phyloP scores from a whole-genome alignment of 2,113 vertebrate species.

The Sphyrna mokarran region DNA sequence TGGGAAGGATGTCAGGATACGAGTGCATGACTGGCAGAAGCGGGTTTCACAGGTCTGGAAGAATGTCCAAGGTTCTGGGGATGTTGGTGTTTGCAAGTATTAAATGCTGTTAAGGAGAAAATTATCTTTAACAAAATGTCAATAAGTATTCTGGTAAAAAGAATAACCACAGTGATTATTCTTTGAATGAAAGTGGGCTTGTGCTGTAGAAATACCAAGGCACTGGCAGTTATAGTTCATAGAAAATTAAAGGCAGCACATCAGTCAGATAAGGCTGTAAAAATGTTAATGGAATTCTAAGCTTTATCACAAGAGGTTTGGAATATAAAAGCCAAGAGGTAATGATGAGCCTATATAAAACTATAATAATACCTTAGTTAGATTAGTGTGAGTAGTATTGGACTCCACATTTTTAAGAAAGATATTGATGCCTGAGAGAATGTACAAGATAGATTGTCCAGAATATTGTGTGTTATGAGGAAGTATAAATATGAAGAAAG shows the following conservation, averaged over 20 bases:
- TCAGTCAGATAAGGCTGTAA: not conserved
- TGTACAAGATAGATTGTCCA: not conserved
- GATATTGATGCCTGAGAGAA: not conserved
- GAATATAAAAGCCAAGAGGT: not conserved
- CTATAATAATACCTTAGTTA: not conserved
- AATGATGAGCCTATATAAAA: not conserved
- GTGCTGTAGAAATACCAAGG: not conserved
- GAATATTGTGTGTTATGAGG: not conserved
- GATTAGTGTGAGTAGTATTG: not conserved
- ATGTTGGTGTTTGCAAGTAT: not conserved
- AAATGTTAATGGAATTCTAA: not conserved
- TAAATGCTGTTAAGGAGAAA: not conserved
- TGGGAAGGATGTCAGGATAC: not conserved
- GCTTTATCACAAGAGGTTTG: not conserved
- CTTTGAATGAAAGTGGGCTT: not conserved
- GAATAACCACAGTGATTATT: not conserved
- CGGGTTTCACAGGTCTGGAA: not conserved
- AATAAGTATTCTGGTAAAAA: not conserved
- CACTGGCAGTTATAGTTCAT: not conserved
- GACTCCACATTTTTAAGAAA: not conserved
- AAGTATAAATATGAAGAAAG: not conserved
- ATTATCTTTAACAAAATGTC: not conserved
- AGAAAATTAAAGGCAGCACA: not conserved
- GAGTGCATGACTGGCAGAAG: not conserved
- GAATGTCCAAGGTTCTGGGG: not conserved